These are phyloP conservation scores for Icerya purchasi DNA, from an alignment of 2,888 invertebrate genomes.

Conservation along the genomic window DNA sequence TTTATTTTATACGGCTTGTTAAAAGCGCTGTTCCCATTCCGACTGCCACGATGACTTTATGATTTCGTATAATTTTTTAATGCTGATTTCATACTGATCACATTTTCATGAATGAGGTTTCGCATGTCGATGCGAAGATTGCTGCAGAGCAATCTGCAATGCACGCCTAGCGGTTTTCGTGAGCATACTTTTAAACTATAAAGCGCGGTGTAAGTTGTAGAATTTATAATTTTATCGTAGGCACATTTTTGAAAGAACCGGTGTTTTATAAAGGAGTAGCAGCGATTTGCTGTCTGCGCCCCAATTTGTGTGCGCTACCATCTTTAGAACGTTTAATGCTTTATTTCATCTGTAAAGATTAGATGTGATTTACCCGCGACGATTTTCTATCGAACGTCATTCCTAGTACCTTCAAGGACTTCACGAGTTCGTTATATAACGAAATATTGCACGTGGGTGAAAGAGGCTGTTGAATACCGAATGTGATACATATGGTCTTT, in stretches of 20 bases:
- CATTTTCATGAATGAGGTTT: background rate
- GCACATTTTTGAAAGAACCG: background rate
- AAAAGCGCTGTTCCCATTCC: background rate
- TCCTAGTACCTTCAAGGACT: background rate
- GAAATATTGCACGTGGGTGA: background rate
- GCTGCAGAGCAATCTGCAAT: background rate
- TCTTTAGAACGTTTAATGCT: background rate
- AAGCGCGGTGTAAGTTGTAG: background rate
- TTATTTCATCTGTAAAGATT: background rate
- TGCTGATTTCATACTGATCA: background rate
- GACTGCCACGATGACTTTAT: background rate
- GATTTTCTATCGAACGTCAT: background rate
- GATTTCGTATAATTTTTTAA: background rate
- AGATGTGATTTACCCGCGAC: background rate
- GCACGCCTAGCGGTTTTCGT: background rate
- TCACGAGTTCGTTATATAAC: background rate
- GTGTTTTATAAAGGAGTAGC: background rate
- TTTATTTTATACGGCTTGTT: background rate
- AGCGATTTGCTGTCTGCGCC: background rate
- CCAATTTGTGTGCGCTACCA: background rate
- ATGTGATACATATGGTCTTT: background rate
- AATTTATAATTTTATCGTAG: background rate
- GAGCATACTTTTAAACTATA: background rate
- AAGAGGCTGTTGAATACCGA: background rate
- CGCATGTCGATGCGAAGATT: background rate